phyloP scores from a whole-genome alignment of 2,888 invertebrate genomes.

The Synergus laeviventris region DNA sequence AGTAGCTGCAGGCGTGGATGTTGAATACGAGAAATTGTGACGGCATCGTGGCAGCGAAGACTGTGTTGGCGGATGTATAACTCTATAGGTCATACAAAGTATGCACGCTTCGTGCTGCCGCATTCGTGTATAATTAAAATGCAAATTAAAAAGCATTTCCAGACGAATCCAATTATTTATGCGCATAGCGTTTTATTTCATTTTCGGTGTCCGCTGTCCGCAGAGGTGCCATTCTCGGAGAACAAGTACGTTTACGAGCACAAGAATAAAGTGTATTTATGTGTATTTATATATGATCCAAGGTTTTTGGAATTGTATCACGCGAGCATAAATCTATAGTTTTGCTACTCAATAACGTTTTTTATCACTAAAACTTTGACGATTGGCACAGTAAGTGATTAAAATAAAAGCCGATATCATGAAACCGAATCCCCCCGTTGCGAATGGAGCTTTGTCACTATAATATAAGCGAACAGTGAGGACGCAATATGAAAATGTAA shows the following conservation, averaged over 20 bases:
- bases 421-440: not conserved
- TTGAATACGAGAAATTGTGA: not conserved
- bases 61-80: not conserved
- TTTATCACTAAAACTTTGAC: no score
- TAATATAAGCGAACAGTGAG: conserved; percentile 49
- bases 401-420: not conserved
- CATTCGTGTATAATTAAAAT: conserved; percentile 19
- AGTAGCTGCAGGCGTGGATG: not conserved
- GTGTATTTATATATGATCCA: no score
- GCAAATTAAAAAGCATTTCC: conserved; percentile 17
- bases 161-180: conserved; percentile 17
- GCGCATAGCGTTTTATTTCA: conserved; percentile 11
- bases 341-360: no score
- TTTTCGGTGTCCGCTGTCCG: not conserved
- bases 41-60: not conserved
- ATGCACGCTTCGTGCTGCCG: conserved; percentile 12
- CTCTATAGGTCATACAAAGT: not conserved
- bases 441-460: conserved; percentile 43
- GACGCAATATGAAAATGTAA: conserved; percentile 55
- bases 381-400: no score
- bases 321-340: no score
- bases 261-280: conserved; percentile 28
- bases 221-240: conserved; percentile 1
- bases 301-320: no score
- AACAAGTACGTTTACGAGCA: conserved; percentile 6